Evolutionary conservation across 2,888 invertebrate species (phyloP).

Genomic region (Drosophila tanythrix): DNA sequence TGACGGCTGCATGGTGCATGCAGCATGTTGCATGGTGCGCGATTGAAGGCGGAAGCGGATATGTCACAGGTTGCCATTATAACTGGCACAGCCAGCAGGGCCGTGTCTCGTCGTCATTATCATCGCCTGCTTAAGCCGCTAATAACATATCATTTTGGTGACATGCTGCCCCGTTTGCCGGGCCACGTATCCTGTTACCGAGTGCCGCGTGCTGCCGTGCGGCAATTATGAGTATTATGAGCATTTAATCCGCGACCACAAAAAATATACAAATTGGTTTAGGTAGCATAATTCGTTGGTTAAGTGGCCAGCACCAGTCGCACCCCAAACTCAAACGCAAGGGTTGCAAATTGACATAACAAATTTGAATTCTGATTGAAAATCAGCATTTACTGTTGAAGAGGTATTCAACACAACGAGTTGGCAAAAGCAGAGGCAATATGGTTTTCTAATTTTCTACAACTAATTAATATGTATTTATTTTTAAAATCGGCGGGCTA

Average conservation of each 20-base stretch:
- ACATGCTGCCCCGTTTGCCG: conserved; percentile 38
- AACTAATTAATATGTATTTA: too few species aligned
- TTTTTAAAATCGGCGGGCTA: not conserved
- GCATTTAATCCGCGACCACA: conserved; percentile 79
- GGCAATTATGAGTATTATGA: conserved; percentile 82
- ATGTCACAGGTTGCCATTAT: conserved; percentile 61
- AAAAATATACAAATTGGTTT: conserved; percentile 72
- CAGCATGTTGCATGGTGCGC: conserved; percentile 15
- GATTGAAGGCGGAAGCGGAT: conserved; percentile 66
- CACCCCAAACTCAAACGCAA: not conserved
- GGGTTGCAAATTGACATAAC: conserved; percentile 31
- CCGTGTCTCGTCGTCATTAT: conserved; percentile 10
- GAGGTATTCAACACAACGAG: not conserved
- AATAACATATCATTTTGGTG: conserved; percentile 70
- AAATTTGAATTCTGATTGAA: conserved; percentile 1
- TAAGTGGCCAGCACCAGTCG: conserved; percentile 60
- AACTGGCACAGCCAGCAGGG: not conserved
- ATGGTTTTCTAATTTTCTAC: not conserved
- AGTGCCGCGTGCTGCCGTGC: conserved; percentile 59
- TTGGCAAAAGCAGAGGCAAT: not conserved
- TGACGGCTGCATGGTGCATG: conserved; percentile 58
- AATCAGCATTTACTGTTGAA: not conserved
- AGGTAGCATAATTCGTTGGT: conserved; percentile 42
- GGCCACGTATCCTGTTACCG: conserved; percentile 62
- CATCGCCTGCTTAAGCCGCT: conserved; percentile 62